Evolutionary conservation across 2,888 invertebrate genomes (phyloP), one percentile per base, ranked within the genome.

Genomic region (Nowickia ferox): DNA sequence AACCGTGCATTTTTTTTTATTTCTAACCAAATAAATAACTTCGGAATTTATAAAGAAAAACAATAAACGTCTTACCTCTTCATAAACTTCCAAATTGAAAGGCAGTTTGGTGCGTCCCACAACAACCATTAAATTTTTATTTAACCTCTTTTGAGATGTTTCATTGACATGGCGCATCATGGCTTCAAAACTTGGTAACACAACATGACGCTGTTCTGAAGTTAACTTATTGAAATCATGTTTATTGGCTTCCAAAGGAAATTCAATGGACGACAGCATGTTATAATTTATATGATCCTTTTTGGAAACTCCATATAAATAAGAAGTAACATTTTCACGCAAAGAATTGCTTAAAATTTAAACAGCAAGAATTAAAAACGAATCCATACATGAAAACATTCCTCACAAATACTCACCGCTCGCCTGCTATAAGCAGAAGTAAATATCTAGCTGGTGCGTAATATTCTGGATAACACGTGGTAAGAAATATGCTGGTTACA

Each of bases 381-480:
- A 11, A 48, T 19, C 13, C 66, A 40, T 5, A n/a, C n/a, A 17
- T 38, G 19, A 15, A 44, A 42, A 9, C 19, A 30, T 11, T 11
- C n/a, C 22, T 42, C n/a, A 3, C 13, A 22, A 1, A 69, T 46
- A 93, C 94, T 92, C 92, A 97, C 97, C 94, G 94, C 91, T 98
- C 98, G 61, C 97, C 97, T 88, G 96, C 96, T 46, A 97, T 97
- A 77, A 97, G 92, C 19, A 98, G 93, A 75, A 98, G 93, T 11
- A 98, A 93, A 91, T 96, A 97, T 89, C 97, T 94, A 0, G 98
- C 96, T 0, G 97, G 96, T 0, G 97, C 95, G 92, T 97, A 97
- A 89, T 96, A 95, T 46, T 95, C 94, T 0, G 97, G 96, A 92
- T 97, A 98, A 87, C 98, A 96, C 9, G 95, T 95, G 4, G 96